phyloP scores from a whole-genome alignment of 2,888 invertebrate species.

The Imbricaverruca yamaguchii region DNA sequence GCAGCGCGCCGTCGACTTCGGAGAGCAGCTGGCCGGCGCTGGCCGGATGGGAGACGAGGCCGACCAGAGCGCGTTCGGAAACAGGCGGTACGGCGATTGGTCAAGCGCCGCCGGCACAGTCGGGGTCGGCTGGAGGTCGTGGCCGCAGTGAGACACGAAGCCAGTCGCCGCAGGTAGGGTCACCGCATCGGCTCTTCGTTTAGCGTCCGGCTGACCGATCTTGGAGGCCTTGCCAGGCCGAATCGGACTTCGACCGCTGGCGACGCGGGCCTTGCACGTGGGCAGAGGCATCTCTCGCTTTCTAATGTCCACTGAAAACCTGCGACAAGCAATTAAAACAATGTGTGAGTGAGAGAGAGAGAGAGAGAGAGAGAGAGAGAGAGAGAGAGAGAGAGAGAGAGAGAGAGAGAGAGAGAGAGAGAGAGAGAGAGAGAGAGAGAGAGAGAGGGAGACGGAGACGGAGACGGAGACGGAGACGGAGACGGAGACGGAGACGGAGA shows the following conservation, averaged over 20 bases:
- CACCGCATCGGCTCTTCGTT: neutral
- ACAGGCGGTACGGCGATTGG: neutral
- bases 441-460: too few relatives aligned
- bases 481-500: too few relatives aligned
- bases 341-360: too few relatives aligned
- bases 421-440: too few relatives aligned
- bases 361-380: too few relatives aligned
- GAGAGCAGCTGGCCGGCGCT: neutral
- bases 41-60: neutral
- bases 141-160: too few relatives aligned
- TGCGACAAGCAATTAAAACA: neutral
- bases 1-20: neutral
- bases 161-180: too few relatives aligned
- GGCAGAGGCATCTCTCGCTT: neutral
- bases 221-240: slow-evolving; percentile 56
- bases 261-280: neutral
- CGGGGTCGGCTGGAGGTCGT: too few relatives aligned
- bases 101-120: neutral
- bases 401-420: too few relatives aligned
- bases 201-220: slow-evolving; percentile 45
- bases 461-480: too few relatives aligned
- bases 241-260: neutral
- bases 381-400: too few relatives aligned
- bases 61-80: slow-evolving; percentile 17
- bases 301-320: neutral